Evolutionary conservation across 2,888 invertebrate genomes (phyloP), one percentile per base, ranked within the genome.

Genomic region (Drosophila gaucha): DNA sequence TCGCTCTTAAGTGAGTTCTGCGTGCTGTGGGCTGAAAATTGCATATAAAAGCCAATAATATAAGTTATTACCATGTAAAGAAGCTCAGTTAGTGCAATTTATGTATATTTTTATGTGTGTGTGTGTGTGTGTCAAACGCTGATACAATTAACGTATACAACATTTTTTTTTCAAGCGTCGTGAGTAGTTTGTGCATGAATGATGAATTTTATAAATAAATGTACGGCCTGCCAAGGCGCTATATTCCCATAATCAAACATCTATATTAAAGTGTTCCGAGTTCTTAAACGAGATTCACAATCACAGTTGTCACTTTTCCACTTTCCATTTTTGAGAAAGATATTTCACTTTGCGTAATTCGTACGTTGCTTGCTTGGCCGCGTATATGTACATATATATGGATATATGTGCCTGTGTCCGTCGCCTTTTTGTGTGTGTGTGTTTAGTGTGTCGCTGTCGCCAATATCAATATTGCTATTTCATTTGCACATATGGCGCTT

Each of bases 301-400:
- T 51, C 56, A 46, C 46, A 66, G 43, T 76, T 79, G 72, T 68
- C 83, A 73, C 74, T 78, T 89, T 89, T 82, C 68, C 76, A 80
- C 82, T 88, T 90, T 88, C 84, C 84, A 84, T 87, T 89, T 74
- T 90, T 83, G 78, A 85, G 78, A 58, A 79, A 84, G 80, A 84
- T 88, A 82, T 89, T 86, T 88, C 68, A 86, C 86, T 90, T 90
- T 90, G 90, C 90, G 89, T 90, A 90, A 90, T 90, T 90, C 84
- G 79, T 90, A 78, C 80, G 68, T 80, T 80, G 79, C 58, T 63
- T 66, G 82, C 67, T 71, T 72, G 67, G 64, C 67, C 63, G 72
- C 63, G 59, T 69, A 69, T 68, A 55, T 74, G 20, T 56, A 47
- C 31, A 44, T 54, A 56, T 35, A 43, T 43, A 50, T 63, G 35